These are phyloP conservation scores for Idaea biselata DNA, from an alignment of 2,888 invertebrate genomes.

Conservation along the genomic window DNA sequence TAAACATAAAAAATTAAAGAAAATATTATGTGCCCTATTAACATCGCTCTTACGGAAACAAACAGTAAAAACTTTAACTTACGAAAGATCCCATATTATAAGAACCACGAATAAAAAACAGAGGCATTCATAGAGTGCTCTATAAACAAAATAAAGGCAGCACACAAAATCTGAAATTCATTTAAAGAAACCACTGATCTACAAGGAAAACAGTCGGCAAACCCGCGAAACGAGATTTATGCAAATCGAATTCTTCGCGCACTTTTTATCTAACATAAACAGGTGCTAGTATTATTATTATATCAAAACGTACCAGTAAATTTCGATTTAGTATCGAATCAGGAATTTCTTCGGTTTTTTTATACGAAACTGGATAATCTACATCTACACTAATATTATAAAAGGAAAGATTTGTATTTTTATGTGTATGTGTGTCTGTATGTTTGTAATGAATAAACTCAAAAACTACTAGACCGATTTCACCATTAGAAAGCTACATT, in stretches of 20 bases:
- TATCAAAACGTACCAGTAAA: slow-evolving; percentile 2
- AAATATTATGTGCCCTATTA: too few species aligned
- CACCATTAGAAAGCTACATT: too few species aligned
- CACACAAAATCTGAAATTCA: not conserved
- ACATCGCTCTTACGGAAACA: too few species aligned
- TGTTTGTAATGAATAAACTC: too few species aligned
- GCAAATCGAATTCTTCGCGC: not conserved
- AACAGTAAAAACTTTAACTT: too few species aligned
- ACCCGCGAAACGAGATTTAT: not conserved
- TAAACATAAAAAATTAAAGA: too few species aligned
- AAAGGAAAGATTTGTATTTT: too few species aligned
- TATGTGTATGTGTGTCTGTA: too few species aligned
- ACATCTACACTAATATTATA: too few species aligned
- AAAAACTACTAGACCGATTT: too few species aligned
- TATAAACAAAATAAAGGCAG: not conserved
- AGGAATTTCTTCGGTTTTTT: slow-evolving; percentile 7
- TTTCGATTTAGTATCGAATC: not conserved
- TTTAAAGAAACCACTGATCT: slow-evolving; percentile 1
- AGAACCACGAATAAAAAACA: not conserved
- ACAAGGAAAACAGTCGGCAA: slow-evolving; percentile 1
- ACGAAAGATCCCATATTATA: slow-evolving; percentile 25
- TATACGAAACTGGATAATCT: too few species aligned
- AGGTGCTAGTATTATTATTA: slow-evolving; percentile 7
- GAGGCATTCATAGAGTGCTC: not conserved
- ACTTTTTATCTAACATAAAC: not conserved